These are phyloP conservation scores for Rhinogobio ventralis DNA, from an alignment of 2,797 vertebrate genomes.

Conservation along the genomic window DNA sequence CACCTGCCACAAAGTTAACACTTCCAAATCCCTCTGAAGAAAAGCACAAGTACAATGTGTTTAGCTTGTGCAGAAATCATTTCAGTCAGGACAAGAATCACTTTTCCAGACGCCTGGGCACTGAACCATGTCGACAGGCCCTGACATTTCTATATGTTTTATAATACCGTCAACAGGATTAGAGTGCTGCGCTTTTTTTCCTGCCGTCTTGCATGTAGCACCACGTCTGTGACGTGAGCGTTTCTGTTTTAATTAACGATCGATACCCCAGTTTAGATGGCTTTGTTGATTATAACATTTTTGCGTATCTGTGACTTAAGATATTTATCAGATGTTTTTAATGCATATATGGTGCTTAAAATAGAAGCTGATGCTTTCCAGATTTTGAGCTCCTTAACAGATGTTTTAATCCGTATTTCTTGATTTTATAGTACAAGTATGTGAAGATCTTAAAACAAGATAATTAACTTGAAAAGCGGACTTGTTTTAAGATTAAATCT, in stretches of 20 bases:
- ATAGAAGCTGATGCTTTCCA: background rate
- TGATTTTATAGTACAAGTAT: background rate
- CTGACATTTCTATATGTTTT: conserved; percentile 68
- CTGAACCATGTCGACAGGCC: conserved; percentile 66
- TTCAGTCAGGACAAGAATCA: conserved; percentile 61
- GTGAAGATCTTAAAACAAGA: background rate
- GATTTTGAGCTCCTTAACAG: background rate
- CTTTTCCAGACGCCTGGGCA: conserved; percentile 61
- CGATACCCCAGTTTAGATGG: background rate
- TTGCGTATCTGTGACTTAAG: too few relatives aligned
- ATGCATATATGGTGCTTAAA: background rate
- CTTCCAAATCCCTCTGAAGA: conserved; percentile 59
- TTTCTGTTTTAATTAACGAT: background rate
- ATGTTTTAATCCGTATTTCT: background rate
- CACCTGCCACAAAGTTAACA: conserved; percentile 70
- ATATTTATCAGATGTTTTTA: too few relatives aligned
- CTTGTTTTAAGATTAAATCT: background rate
- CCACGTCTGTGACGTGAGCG: background rate
- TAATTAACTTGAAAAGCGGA: background rate
- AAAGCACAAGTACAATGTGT: conserved; percentile 63
- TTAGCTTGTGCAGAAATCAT: conserved; percentile 67
- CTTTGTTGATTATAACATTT: background rate
- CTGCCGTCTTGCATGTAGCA: conserved; percentile 57
- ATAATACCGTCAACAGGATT: conserved; percentile 59
- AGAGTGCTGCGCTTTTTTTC: conserved; percentile 37